Evolutionary conservation across 2,888 invertebrate species (phyloP).

Genomic region (Eumacrocentrus americanus): DNA sequence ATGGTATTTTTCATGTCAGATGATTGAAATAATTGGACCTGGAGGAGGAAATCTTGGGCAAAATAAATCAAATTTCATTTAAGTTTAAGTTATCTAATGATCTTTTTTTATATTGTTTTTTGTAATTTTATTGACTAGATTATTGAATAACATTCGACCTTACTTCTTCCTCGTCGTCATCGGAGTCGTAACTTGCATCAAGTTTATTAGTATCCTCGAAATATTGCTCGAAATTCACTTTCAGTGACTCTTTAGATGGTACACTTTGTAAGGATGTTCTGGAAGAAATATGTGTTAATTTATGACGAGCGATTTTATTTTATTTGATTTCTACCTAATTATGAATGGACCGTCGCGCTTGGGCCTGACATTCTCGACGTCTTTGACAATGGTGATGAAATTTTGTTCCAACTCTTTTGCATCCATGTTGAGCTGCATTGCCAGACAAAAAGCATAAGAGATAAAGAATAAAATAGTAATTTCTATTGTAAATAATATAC

Average conservation of each 20-base stretch:
- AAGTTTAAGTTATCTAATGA: not conserved
- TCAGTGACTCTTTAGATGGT: slow-evolving; percentile 72
- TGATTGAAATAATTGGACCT: not conserved
- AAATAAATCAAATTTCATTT: not conserved
- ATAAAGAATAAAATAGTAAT: slow-evolving; percentile 17
- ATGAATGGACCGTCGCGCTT: slow-evolving; percentile 75
- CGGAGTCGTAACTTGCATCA: slow-evolving; percentile 47
- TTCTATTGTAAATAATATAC: slow-evolving; percentile 17
- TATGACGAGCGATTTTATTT: too few relatives aligned
- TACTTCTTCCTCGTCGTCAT: slow-evolving; percentile 44
- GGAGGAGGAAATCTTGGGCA: not conserved
- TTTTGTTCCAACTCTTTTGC: slow-evolving; percentile 74
- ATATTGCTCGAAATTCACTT: slow-evolving; percentile 66
- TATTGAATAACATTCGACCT: slow-evolving; percentile 3
- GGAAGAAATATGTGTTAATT: slow-evolving; percentile 33
- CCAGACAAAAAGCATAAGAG: not conserved
- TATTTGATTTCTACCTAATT: slow-evolving; percentile 63
- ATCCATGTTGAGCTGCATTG: slow-evolving; percentile 82
- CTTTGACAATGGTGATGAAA: slow-evolving; percentile 69
- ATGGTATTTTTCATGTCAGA: not conserved
- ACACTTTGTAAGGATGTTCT: slow-evolving; percentile 71
- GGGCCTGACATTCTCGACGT: slow-evolving; percentile 71
- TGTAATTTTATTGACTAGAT: too few relatives aligned
- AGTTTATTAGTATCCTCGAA: slow-evolving; percentile 34
- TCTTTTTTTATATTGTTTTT: not conserved